Conservation (phyloP, 2,797 vertebrate species). For the Kryptolebias ocellatus region DNA sequence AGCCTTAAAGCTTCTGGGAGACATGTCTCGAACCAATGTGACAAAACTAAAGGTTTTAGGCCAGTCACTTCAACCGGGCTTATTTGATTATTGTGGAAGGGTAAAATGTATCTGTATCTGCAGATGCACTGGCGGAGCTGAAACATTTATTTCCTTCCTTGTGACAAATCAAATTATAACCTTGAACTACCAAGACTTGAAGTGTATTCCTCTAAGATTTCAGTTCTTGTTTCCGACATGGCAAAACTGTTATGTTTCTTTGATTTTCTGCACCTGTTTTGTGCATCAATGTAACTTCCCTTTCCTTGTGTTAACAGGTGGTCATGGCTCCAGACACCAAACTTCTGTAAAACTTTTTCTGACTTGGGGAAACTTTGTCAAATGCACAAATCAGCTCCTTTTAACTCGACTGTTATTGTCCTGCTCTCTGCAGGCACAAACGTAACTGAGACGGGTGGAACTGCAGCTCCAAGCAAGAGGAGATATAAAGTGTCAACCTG, state of each 20-base stretch:
- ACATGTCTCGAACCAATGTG: no score
- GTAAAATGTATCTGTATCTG: no score
- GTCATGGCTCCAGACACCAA: conserved; percentile 1
- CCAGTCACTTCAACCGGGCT: no score
- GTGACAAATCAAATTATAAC: conserved; percentile 16
- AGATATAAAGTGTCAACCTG: conserved; percentile 61
- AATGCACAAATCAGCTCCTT: background rate
- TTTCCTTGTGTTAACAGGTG: background rate
- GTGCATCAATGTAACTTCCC: background rate
- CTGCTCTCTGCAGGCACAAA: conserved; percentile 45
- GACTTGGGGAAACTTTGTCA: background rate
- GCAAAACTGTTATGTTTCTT: background rate
- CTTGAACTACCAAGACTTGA: background rate
- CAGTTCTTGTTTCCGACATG: background rate
- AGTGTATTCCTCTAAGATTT: conserved; percentile 5
- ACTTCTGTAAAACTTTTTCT: background rate
- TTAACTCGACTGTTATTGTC: conserved; percentile 50
- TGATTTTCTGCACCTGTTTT: background rate
- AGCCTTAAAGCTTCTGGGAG: background rate
- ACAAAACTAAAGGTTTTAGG: no score
- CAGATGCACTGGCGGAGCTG: conserved; percentile 14
- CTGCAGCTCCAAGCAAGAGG: conserved; percentile 50
- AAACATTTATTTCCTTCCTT: conserved; percentile 15
- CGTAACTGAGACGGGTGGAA: conserved; percentile 76
- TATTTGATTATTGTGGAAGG: no score